These are phyloP conservation scores for Amblyjoppa proteus DNA, from an alignment of 2,888 invertebrate genomes.

Conservation along the genomic window DNA sequence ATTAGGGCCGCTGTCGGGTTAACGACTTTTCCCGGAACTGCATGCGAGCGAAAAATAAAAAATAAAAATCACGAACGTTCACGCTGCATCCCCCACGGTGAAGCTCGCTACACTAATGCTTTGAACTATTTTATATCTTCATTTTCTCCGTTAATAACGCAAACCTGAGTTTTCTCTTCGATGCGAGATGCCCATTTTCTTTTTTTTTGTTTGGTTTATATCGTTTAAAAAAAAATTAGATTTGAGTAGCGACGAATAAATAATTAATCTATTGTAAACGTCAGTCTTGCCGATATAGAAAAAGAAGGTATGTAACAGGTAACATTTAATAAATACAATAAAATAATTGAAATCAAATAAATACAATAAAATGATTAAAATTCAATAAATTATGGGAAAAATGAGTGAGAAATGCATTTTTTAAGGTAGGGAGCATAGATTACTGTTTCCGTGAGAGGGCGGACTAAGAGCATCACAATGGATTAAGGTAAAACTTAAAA, in stretches of 20 bases:
- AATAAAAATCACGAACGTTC: not conserved
- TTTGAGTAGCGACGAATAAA: not conserved
- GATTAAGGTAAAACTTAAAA: not conserved
- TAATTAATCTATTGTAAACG: not conserved
- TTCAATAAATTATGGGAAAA: not conserved
- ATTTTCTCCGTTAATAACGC: not conserved
- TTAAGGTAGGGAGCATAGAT: not conserved
- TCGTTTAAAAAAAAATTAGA: too few relatives aligned
- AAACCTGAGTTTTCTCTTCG: not conserved
- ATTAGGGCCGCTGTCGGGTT: constrained; percentile 45
- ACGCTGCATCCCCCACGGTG: not conserved
- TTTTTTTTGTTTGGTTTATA: not conserved
- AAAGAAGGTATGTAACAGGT: too few relatives aligned
- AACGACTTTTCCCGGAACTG: constrained; percentile 47
- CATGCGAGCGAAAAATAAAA: constrained; percentile 37
- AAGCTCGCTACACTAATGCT: not conserved
- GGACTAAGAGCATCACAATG: not conserved
- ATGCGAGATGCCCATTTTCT: too few relatives aligned
- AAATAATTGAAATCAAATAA: not conserved
- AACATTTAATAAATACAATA: too few relatives aligned
- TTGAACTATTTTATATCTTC: not conserved
- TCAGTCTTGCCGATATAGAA: too few relatives aligned
- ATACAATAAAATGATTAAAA: not conserved
- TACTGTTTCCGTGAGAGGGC: not conserved
- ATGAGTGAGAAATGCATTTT: not conserved